Evolutionary conservation across 2,888 invertebrate genomes (phyloP).

Genomic region (Luperina nickerlii): DNA sequence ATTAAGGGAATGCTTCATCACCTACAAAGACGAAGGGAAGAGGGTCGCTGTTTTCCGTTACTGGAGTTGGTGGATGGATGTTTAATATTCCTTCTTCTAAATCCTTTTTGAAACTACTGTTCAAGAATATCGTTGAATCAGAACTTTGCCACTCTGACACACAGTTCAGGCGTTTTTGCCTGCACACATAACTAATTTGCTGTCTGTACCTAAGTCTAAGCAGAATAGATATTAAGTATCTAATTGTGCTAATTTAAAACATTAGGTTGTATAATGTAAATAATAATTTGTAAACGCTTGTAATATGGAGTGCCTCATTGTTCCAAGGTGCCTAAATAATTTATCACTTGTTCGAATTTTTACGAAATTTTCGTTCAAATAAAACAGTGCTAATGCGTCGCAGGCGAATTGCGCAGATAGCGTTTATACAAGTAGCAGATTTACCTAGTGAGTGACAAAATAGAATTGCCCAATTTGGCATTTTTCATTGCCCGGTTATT

Average conservation of each 20-base stretch:
- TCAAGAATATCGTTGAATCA: too few relatives aligned
- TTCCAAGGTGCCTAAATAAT: constrained; percentile 24
- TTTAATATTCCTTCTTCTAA: too few relatives aligned
- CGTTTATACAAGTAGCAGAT: not conserved
- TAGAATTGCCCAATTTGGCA: not conserved
- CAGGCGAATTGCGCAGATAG: not conserved
- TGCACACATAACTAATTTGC: not conserved
- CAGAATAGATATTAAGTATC: not conserved
- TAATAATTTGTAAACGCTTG: constrained; percentile 7
- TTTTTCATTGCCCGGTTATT: not conserved
- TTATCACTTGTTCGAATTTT: not conserved
- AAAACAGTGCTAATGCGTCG: not conserved
- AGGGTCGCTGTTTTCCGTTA: too few relatives aligned
- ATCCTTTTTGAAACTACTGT: too few relatives aligned
- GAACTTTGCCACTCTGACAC: not conserved
- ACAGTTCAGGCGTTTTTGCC: not conserved
- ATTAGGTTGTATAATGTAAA: not conserved
- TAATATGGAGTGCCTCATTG: constrained; percentile 29
- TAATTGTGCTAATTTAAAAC: constrained; percentile 6
- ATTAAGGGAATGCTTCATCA: too few relatives aligned
- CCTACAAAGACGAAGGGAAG: too few relatives aligned
- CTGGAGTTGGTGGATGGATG: too few relatives aligned
- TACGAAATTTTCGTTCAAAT: not conserved
- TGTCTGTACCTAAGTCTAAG: not conserved
- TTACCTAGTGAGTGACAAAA: not conserved